Base-by-base conservation (phyloP, 2,113 vertebrate species). In the Macroglossus sobrinus region DNA sequence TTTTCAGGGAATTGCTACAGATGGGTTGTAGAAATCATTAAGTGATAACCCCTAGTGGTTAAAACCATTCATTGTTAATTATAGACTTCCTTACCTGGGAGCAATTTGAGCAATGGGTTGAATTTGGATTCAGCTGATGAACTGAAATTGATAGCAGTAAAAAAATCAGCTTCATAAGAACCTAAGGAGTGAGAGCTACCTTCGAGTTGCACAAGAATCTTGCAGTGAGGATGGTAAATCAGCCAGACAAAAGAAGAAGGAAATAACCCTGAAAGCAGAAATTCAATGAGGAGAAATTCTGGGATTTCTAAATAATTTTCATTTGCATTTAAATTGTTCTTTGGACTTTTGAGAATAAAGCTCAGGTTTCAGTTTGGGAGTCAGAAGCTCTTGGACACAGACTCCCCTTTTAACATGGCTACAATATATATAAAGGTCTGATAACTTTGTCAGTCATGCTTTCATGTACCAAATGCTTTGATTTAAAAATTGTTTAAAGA, bases 81-180 rank as follows among this genome's bases (percentile, higher is more conserved):
- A 45, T 38, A 38, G 13, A 74, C 11, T 82, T 61, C 61, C 50
- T 92, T 74, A 69, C 21, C 24, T 84, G 71, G 57, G 59, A 93
- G 16, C 35, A 59, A 71, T 85, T 89, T 74, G 53, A 45, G 11
- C 75, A 84, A 61, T 61, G 26, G n/a, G 45, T 61, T 57, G 64
- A 82, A 64, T 84, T 43, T 85, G 15, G 38, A 12, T 68, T 91
- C 55, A 71, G 63, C 30, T 59, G 63, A 76, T 76, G 40, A 92
- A 68, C 80, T 95, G 28, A 96, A 85, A 82, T 47, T 93, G 68
- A 35, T 75, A 68, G 66, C 59, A 81, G 63, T 68, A 96, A 96
- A 86, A 93, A 57, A 86, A 93, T 61, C 40, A 80, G 28, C 87
- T 88, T 97, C 66, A 59, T 22, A 45, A 76, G 64, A 88, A 61